Evolutionary conservation across 2,797 vertebrate species (phyloP).

Genomic region (Sebastes jordani): DNA sequence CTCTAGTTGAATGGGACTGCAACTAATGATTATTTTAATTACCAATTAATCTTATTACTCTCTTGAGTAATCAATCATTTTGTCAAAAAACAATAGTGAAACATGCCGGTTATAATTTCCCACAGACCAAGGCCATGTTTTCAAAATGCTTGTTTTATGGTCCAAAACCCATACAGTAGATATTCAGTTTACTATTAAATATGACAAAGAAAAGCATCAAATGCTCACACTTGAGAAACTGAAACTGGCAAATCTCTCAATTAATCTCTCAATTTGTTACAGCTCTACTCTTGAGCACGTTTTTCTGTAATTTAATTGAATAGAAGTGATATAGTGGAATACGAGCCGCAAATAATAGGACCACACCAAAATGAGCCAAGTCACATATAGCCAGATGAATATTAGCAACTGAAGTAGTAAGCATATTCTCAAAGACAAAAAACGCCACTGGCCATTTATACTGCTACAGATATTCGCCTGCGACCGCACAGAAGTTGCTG

Average conservation of each 20-base stretch:
- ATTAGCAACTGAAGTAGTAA: not conserved
- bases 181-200: not conserved
- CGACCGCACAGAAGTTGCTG: constrained; percentile 11
- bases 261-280: not conserved
- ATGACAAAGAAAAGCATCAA: not conserved
- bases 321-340: not conserved
- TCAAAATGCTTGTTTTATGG: not conserved
- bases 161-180: no score
- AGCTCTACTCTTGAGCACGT: not conserved
- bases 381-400: not conserved
- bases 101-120: not conserved
- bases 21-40: not conserved
- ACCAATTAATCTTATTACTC: no score
- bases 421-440: not conserved
- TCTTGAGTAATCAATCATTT: not conserved
- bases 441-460: not conserved
- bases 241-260: not conserved
- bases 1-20: not conserved
- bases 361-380: not conserved
- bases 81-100: not conserved
- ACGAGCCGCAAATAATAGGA: not conserved
- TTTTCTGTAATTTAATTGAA: not conserved
- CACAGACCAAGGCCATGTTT: not conserved
- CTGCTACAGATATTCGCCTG: not conserved
- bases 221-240: not conserved